Base-by-base conservation (phyloP, 2,113 vertebrate genomes). In the Leptobrachium leishanense region DNA sequence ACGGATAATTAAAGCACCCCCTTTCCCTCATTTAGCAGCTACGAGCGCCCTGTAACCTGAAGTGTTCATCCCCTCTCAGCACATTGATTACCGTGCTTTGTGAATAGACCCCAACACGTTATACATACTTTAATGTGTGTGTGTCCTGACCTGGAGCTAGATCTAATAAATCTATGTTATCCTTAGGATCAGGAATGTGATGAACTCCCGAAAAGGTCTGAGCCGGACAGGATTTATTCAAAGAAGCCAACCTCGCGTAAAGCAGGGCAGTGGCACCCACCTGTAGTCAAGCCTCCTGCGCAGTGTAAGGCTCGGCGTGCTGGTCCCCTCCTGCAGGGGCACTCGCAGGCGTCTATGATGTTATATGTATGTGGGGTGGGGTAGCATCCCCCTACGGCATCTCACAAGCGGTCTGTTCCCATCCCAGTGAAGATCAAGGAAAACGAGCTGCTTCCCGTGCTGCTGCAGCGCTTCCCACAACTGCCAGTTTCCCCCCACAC, bases 391-490 rank as follows among this genome's bases (percentile, higher is more conserved):
- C 8, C 10, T 41, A 42, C 9, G 39, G 39, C 10, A 2, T 2
- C 31, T 42, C 4, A 8, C 8, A 50, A 50, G 4, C 46, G 46
- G 43, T 84, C 81, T 81, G 73, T 74, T 50, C 46, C 46, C 65
- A 77, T 31, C 88, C 5, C 86, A 98, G 97, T 96, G 89, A 95
- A 87, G 78, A 77, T 96, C 41, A 93, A 91, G 74, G 94, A 96
- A 31, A 91, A 94, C 1, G 89, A 95, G 39, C 92, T 99, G 68
- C 88, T 99, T 3, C 87, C 95, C 1, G 74, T 92, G 68, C 91
- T 99, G 42, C 84, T 95, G 82, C 94, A 97, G 43, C 95, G 97
- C 75, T 88, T 98, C 82, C 97, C 96, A 7, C 89, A 91, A 73
- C 93, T 99, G 59, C 93, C 89, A 72, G 85, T 99, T 82, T 96